Evolutionary conservation across 2,113 vertebrate genomes (phyloP).

Genomic region (Oriolus oriolus): DNA sequence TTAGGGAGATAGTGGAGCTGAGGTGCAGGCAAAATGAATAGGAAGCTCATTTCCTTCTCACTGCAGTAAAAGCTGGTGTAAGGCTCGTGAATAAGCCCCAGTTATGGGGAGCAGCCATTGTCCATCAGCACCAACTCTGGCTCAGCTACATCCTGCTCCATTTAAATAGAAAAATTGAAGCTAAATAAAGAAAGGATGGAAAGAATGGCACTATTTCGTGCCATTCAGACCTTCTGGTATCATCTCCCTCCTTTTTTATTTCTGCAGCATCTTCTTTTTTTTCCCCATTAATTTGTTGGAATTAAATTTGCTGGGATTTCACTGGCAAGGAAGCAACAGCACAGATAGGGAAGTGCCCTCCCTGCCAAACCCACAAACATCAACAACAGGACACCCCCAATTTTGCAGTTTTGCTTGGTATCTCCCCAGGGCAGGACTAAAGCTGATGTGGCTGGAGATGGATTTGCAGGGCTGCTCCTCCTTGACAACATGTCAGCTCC

Average conservation of each 20-base stretch:
- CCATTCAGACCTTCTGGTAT: not conserved
- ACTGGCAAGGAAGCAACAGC: not conserved
- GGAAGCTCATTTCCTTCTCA: constrained; percentile 28
- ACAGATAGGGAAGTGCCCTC: not conserved
- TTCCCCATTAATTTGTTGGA: not conserved
- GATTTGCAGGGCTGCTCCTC: not conserved
- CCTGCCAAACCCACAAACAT: not conserved
- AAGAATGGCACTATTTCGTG: not conserved
- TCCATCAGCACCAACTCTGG: constrained; percentile 47
- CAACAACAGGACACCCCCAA: not conserved
- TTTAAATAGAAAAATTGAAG: constrained; percentile 56
- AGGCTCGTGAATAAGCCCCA: constrained; percentile 35
- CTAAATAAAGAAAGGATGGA: constrained; percentile 32
- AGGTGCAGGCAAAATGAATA: constrained; percentile 17
- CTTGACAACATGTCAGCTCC: rapidly evolving
- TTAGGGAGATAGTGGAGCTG: not conserved
- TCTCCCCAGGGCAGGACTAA: not conserved
- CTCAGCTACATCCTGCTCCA: constrained; percentile 38
- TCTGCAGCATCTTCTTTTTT: not conserved
- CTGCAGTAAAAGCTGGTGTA: not conserved
- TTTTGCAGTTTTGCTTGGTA: not conserved
- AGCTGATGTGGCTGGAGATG: not conserved
- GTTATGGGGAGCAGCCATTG: constrained; percentile 27
- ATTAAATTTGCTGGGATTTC: constrained; percentile 25
- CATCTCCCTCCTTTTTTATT: constrained; percentile 16